A percentile compares a stretch with the other conserved stretches of the same genome.
phyloP scores from a whole-genome alignment of 2,888 invertebrate species.

The Aricia artaxerxes region DNA sequence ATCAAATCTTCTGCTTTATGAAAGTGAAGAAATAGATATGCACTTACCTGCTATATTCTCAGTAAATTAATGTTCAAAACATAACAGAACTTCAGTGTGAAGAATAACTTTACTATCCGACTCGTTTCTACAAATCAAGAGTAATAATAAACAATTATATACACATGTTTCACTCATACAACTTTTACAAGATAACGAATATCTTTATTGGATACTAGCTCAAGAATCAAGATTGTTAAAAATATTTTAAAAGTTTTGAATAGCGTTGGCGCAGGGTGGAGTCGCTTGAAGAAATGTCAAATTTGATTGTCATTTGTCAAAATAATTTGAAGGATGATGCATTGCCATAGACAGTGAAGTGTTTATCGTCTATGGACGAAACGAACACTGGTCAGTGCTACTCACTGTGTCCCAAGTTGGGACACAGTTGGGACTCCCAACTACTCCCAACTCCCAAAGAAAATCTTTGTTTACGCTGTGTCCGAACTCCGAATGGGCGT shows the following conservation, averaged over 20 bases:
- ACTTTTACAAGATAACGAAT: background rate
- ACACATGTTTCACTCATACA: background rate
- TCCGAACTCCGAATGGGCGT: too few species aligned
- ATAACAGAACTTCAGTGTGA: background rate
- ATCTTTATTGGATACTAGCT: too few species aligned
- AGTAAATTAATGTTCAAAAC: background rate
- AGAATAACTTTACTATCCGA: background rate
- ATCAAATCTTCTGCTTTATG: background rate
- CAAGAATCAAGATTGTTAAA: background rate
- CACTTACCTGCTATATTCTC: background rate
- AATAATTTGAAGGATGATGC: background rate
- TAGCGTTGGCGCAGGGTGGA: slow-evolving; percentile 29
- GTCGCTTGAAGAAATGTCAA: slow-evolving; percentile 10
- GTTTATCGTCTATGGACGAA: too few species aligned
- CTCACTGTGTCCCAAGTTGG: too few species aligned
- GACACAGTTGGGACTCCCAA: too few species aligned
- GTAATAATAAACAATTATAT: background rate
- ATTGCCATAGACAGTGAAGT: background rate
- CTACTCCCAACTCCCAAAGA: too few species aligned
- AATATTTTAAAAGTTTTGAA: slow-evolving; percentile 8
- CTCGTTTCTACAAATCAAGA: background rate
- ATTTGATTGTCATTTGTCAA: background rate
- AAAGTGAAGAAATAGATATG: background rate
- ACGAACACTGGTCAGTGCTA: too few species aligned
- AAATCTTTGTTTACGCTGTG: too few species aligned